Conservation (phyloP, 2,797 vertebrate species). For the Alcedo atthis region DNA sequence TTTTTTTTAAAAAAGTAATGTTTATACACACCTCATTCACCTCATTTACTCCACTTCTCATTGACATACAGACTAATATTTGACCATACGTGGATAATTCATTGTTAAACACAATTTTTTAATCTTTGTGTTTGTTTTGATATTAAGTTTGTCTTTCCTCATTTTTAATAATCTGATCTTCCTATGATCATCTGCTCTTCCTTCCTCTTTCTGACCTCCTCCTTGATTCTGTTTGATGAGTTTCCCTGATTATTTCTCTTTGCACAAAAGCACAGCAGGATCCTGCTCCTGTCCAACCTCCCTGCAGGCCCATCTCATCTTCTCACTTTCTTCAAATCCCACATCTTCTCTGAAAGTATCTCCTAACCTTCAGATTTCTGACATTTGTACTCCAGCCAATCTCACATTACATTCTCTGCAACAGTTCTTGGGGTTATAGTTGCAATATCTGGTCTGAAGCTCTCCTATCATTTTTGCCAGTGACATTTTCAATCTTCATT, state of each 20-base stretch:
- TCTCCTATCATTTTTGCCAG: neutral
- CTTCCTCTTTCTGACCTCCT: neutral
- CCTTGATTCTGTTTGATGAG: rapidly evolving
- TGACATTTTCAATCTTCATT: neutral
- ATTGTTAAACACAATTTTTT: neutral
- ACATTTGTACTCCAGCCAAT: neutral
- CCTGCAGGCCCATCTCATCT: neutral
- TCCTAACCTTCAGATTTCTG: neutral
- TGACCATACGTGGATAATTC: neutral
- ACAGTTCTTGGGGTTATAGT: neutral
- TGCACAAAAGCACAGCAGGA: neutral
- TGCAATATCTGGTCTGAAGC: neutral
- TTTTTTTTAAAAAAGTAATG: neutral
- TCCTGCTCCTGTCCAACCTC: neutral
- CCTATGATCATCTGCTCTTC: neutral
- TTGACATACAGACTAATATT: neutral
- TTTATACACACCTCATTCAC: neutral
- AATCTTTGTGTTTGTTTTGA: neutral
- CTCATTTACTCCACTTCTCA: neutral
- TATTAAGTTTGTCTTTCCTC: neutral
- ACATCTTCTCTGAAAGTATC: neutral
- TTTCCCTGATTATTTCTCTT: neutral
- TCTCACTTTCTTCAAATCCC: neutral
- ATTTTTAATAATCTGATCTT: neutral
- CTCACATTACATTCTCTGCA: rapidly evolving